These are phyloP conservation scores for Lutjanus argentimaculatus DNA, from an alignment of 2,797 vertebrate genomes.

Conservation along the genomic window DNA sequence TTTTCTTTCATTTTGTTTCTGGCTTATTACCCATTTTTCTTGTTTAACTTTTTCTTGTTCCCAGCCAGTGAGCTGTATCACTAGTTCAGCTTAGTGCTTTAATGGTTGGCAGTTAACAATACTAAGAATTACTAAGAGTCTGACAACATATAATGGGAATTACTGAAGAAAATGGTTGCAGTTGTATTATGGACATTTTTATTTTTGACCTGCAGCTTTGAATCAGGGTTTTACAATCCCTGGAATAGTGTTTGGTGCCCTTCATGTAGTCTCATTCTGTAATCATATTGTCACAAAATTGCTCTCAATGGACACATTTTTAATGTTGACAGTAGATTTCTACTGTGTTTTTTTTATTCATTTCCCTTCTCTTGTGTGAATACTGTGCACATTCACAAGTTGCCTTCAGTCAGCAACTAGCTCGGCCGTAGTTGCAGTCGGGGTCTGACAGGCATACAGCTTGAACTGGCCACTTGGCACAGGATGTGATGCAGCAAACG, in stretches of 20 bases:
- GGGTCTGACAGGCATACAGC: constrained; percentile 34
- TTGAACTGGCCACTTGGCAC: constrained; percentile 54
- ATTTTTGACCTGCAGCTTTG: too few relatives aligned
- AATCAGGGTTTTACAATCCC: not conserved
- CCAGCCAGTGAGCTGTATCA: too few relatives aligned
- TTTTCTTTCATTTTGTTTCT: too few relatives aligned
- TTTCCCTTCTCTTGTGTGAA: not conserved
- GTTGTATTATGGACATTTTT: too few relatives aligned
- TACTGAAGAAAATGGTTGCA: too few relatives aligned
- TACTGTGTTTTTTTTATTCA: not conserved
- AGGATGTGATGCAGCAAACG: constrained; percentile 62
- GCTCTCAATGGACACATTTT: not conserved
- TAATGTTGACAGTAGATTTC: not conserved
- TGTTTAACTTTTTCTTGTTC: too few relatives aligned
- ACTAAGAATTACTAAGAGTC: too few relatives aligned
- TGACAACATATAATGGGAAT: too few relatives aligned
- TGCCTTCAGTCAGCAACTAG: not conserved
- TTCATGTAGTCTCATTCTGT: not conserved
- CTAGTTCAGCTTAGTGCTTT: too few relatives aligned
- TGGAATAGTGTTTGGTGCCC: not conserved
- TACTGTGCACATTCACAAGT: not conserved
- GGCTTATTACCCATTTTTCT: too few relatives aligned
- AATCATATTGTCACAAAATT: not conserved
- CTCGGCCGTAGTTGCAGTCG: constrained; percentile 9
- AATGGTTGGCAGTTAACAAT: too few relatives aligned